Percentiles rank a stretch among this genome's conserved stretches.
Evolutionary conservation across 2,797 vertebrate species (phyloP).

Genomic region (Pitangus sulphuratus): DNA sequence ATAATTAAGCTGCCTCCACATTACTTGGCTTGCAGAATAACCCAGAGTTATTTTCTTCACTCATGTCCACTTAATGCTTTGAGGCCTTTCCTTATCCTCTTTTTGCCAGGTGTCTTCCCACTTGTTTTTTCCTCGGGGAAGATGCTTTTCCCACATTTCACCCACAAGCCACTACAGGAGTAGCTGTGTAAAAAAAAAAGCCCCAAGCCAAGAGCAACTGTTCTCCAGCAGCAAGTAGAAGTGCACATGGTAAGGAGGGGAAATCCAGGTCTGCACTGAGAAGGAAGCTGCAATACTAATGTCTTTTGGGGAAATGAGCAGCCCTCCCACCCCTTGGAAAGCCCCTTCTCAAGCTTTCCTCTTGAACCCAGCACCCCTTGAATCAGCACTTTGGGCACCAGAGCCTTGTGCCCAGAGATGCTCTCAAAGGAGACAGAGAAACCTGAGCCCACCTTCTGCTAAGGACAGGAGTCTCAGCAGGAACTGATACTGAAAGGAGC

Average conservation of each 20-base stretch:
- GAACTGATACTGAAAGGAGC: background rate
- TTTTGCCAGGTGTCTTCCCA: background rate
- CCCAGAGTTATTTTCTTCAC: background rate
- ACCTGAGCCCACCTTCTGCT: background rate
- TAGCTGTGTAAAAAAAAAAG: background rate
- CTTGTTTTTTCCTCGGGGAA: background rate
- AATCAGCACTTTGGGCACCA: background rate
- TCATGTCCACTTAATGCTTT: background rate
- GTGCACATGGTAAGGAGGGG: background rate
- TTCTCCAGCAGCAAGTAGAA: background rate
- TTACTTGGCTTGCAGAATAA: background rate
- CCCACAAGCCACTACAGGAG: rapidly evolving
- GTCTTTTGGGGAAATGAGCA: background rate
- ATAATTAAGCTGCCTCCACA: background rate
- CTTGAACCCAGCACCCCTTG: background rate
- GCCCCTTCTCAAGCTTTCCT: background rate
- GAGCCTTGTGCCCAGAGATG: background rate
- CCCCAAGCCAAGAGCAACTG: background rate
- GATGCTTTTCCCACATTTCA: background rate
- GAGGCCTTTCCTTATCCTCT: background rate
- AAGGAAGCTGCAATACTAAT: background rate
- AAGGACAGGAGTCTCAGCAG: background rate
- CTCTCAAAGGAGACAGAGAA: background rate
- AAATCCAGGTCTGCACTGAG: slow-evolving; percentile 1
- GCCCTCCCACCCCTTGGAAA: slow-evolving; percentile 12